Base-by-base conservation (phyloP, 2,113 vertebrate species). In the Coturnix japonica region DNA sequence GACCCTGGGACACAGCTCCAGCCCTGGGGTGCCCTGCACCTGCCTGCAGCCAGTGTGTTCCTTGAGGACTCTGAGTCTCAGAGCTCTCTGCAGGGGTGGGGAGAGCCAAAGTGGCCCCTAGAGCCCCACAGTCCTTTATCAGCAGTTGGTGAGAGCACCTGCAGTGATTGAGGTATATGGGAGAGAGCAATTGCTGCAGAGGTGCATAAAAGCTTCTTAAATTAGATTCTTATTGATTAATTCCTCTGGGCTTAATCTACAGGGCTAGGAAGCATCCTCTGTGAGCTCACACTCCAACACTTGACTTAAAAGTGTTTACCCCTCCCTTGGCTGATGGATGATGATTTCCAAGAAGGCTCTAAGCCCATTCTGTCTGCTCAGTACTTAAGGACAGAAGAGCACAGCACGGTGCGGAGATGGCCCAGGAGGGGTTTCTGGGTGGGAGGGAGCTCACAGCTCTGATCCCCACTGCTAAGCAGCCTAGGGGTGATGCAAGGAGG, bases 381-480 rank as follows among this genome's bases (percentile, higher is more conserved):
- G 41, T 70, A 78, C 63, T 39, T 0, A 44, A 41, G 81, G 53
- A 71, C 7, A 3, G 4, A 57, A 0, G 65, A 26, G 70, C 73
- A n/a, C 53, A 87, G 6, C 44, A 37, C n/a, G 79, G 49, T 37
- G 54, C 25, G 41, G 22, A 26, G 8, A 13, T 25, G 57, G 51
- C 51, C 46, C 61, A 41, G 19, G 20, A 21, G 57, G 11, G 71
- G 9, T 4, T 67, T 56, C 72, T 56, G 69, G 8, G 5, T 3
- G 53, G 31, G 30, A 57, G 31, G 30, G 54, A n/a, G 31, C 31
- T 57, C 18, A 20, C 54, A n/a, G 44, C 47, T 75, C 19, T 77
- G 0, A 0, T 46, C 67, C 7, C 51, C 0, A 0, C 35, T 44
- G 59, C 37, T 26, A 57, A 56, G 78, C 5, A 3, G 10, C 11